phyloP scores from a whole-genome alignment of 2,888 invertebrate species.

The Cataglyphis rosenhaueri region DNA sequence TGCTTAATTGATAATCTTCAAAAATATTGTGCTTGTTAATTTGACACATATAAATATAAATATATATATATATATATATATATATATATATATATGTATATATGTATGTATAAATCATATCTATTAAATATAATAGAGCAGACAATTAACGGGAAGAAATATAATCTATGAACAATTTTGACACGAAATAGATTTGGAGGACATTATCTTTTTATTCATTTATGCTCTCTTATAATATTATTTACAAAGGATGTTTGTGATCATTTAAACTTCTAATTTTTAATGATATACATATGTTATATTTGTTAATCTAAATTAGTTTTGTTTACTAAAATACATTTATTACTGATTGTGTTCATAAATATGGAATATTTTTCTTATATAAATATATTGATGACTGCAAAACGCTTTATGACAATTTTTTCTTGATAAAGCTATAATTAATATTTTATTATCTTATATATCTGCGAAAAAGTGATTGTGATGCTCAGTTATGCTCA shows the following conservation, averaged over 20 bases:
- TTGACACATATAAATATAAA: not conserved
- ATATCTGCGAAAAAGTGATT: conserved; percentile 67
- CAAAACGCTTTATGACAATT: not conserved
- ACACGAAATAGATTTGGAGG: not conserved
- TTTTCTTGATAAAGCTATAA: not conserved
- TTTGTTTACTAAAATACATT: conserved; percentile 14
- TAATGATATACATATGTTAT: not conserved
- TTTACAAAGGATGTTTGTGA: not conserved
- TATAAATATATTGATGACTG: conserved; percentile 2
- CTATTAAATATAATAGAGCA: conserved; percentile 31
- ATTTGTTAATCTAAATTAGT: conserved; percentile 8
- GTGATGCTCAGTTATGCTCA: conserved; percentile 80
- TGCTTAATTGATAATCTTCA: conserved; percentile 4
- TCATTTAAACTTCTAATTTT: not conserved
- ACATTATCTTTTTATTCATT: conserved; percentile 10
- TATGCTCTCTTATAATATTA: not conserved
- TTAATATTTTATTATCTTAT: conserved; percentile 1
- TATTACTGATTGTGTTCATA: conserved; percentile 6
- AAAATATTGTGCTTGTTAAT: conserved; percentile 11
- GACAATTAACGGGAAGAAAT: conserved; percentile 7
- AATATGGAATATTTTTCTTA: conserved; percentile 24
- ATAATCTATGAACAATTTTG: conserved; percentile 13
- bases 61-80: no score
- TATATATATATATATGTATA: not conserved
- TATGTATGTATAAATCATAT: conserved; percentile 21